Percentiles rank a stretch among this genome's conserved stretches.
Conservation (phyloP, 1,140 invertebrate species). For the Hypothenemus hampei region DNA sequence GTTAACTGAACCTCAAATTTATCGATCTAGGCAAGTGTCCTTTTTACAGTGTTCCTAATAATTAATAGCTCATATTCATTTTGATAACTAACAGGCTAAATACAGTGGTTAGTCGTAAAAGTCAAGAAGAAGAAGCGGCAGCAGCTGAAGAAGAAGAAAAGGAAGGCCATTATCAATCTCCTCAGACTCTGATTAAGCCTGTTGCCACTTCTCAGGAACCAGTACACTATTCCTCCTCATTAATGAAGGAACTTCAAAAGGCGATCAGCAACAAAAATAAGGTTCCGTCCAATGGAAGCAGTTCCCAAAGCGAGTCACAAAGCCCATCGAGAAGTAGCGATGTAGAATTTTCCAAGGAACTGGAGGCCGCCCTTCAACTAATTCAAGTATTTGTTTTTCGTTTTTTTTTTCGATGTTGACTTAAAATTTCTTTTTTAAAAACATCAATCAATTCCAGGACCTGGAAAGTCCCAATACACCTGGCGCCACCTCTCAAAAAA, state of each 20-base stretch:
- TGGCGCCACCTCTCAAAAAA: too few relatives aligned
- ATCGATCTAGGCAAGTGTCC: constrained; percentile 36
- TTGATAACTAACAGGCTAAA: too few relatives aligned
- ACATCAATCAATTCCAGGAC: constrained; percentile 30
- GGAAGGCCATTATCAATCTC: constrained; percentile 42
- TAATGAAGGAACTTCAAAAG: constrained; percentile 48
- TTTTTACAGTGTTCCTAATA: too few relatives aligned
- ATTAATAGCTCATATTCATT: too few relatives aligned
- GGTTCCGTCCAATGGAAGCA: constrained; percentile 29
- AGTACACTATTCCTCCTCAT: constrained; percentile 48
- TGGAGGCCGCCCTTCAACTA: constrained; percentile 48
- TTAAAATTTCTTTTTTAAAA: constrained; percentile 1
- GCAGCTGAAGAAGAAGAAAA: too few relatives aligned
- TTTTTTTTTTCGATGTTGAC: neutral
- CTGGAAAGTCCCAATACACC: constrained; percentile 48
- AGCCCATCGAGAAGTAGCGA: constrained; percentile 44
- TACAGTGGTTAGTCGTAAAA: constrained; percentile 38
- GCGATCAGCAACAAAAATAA: constrained; percentile 43
- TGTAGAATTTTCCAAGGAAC: constrained; percentile 47
- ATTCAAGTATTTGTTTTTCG: constrained; percentile 40
- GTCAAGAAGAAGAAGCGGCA: constrained; percentile 31
- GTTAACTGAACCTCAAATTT: constrained; percentile 44
- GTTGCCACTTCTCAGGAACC: constrained; percentile 39
- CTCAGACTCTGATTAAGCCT: constrained; percentile 32
- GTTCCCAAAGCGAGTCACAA: constrained; percentile 37